Evolutionary conservation across 2,113 vertebrate genomes (phyloP).

Genomic region (Solea senegalensis): DNA sequence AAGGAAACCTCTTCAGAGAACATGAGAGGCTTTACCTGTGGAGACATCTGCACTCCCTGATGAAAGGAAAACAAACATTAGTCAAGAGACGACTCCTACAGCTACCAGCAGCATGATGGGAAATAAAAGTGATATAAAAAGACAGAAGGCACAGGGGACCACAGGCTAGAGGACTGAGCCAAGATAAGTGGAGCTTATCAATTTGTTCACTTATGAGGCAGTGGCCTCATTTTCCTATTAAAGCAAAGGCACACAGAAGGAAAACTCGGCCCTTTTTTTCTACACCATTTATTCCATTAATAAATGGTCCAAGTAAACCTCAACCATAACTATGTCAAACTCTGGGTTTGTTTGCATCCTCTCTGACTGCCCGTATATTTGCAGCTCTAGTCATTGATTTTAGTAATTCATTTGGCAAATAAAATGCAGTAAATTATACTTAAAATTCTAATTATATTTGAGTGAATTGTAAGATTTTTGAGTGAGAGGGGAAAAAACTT

Average conservation of each 20-base stretch:
- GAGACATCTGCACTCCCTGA: conserved; percentile 53
- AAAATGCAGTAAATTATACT: conserved; percentile 1
- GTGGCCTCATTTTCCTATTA: conserved; percentile 61
- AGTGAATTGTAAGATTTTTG: no score
- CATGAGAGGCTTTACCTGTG: conserved; percentile 61
- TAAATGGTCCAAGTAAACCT: conserved; percentile 10
- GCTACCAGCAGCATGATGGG: conserved; percentile 58
- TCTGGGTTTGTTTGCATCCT: background rate
- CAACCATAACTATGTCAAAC: conserved; percentile 1
- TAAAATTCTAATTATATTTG: background rate
- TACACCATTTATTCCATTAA: no score
- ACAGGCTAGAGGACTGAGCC: conserved; percentile 53
- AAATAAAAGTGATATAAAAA: conserved; percentile 66
- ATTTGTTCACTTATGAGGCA: conserved; percentile 64
- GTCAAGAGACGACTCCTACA: conserved; percentile 48
- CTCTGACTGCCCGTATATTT: background rate
- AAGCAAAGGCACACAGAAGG: conserved; percentile 42
- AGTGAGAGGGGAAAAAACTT: no score
- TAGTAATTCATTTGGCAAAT: background rate
- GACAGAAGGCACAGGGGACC: conserved; percentile 61
- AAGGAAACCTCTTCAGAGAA: conserved; percentile 35
- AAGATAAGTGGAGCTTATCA: conserved; percentile 67
- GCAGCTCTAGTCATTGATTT: background rate
- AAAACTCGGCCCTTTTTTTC: conserved; percentile 14
- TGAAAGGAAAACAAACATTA: conserved; percentile 59